Conservation (phyloP, 2,797 vertebrate genomes). For the Bothrops alternatus region DNA sequence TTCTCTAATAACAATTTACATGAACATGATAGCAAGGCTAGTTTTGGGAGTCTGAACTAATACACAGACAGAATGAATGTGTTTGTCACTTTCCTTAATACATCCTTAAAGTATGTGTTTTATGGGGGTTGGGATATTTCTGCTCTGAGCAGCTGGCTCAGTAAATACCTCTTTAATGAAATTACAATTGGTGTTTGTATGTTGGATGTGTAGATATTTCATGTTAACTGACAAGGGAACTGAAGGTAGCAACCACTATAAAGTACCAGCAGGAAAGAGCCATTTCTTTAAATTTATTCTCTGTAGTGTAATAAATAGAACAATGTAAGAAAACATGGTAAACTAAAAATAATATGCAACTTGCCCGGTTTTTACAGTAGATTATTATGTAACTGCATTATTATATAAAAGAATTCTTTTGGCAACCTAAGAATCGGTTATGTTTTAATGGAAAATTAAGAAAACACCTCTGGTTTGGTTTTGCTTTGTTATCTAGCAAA, state of each 20-base stretch:
- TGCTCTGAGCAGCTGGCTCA: slow-evolving; percentile 69
- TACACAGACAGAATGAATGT: slow-evolving; percentile 49
- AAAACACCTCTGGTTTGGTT: neutral
- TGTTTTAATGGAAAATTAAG: neutral
- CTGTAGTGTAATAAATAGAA: slow-evolving; percentile 28
- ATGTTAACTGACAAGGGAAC: slow-evolving; percentile 34
- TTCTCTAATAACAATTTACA: slow-evolving; percentile 68
- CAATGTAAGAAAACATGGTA: slow-evolving; percentile 38
- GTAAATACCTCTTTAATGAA: slow-evolving; percentile 79
- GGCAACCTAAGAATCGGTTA: neutral
- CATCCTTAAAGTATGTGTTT: slow-evolving; percentile 48
- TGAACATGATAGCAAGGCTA: slow-evolving; percentile 63
- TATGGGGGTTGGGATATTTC: slow-evolving; percentile 39
- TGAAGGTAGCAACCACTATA: slow-evolving; percentile 47
- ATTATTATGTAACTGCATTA: slow-evolving; percentile 29
- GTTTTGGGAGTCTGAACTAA: slow-evolving; percentile 58
- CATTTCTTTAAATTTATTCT: slow-evolving; percentile 41
- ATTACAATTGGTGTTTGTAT: slow-evolving; percentile 67
- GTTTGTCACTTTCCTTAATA: slow-evolving; percentile 63
- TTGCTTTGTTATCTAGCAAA: neutral
- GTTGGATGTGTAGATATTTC: slow-evolving; percentile 45
- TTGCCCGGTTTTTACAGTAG: slow-evolving; percentile 31
- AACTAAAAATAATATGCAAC: neutral
- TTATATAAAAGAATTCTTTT: slow-evolving; percentile 15
- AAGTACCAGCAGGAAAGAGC: slow-evolving; percentile 36